A percentile compares a stretch with the other conserved stretches of the same genome.
These are phyloP conservation scores for Coryphaenoides rupestris DNA, from an alignment of 2,113 vertebrate genomes.

Conservation along the genomic window DNA sequence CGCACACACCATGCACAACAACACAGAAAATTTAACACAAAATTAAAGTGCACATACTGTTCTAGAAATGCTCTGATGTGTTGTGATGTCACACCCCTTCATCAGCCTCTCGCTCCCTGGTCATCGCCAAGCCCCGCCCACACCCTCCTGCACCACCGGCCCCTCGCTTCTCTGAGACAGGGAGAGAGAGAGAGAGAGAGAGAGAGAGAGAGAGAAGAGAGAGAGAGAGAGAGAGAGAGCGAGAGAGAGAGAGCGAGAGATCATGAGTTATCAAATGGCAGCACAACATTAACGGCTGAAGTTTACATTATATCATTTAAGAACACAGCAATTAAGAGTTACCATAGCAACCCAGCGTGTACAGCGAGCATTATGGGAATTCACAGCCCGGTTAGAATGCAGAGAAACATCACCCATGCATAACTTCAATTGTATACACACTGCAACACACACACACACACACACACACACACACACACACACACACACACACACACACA, in stretches of 20 bases:
- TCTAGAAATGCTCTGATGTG: too few relatives aligned
- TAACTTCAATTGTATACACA: not conserved
- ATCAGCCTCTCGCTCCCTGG: not conserved
- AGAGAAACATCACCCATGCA: too few relatives aligned
- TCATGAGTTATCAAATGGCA: too few relatives aligned
- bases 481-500: not conserved
- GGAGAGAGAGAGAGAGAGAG: not conserved
- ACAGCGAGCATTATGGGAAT: not conserved
- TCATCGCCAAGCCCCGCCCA: not conserved
- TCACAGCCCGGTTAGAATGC: not conserved
- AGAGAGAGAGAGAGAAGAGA: not conserved
- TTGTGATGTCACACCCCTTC: not conserved
- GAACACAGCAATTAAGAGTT: not conserved
- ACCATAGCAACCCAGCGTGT: not conserved
- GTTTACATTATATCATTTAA: too few relatives aligned
- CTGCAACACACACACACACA: too few relatives aligned
- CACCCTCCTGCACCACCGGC: not conserved
- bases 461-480: not conserved
- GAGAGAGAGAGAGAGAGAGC: not conserved
- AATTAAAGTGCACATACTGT: not conserved
- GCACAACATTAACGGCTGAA: too few relatives aligned
- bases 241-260: not conserved
- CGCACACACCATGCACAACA: slow-evolving; percentile 2
- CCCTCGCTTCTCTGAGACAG: not conserved
- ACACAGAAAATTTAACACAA: not conserved